These are phyloP conservation scores for Carassius auratus DNA, from an alignment of 2,113 vertebrate genomes.

Conservation along the genomic window DNA sequence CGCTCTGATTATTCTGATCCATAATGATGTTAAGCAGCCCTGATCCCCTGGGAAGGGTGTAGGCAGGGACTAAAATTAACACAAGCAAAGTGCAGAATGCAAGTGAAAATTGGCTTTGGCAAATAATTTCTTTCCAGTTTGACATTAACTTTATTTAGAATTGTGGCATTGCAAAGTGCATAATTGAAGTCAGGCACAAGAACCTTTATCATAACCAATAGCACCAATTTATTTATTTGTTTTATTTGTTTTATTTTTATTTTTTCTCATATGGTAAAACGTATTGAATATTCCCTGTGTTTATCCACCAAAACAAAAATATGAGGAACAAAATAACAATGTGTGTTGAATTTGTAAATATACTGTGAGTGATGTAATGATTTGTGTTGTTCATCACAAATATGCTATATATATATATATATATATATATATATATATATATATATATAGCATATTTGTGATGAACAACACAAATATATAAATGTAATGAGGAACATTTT, in stretches of 20 bases:
- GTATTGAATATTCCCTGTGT: no score
- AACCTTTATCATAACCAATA: not conserved
- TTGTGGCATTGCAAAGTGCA: not conserved
- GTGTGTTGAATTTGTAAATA: no score
- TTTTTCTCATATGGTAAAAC: not conserved
- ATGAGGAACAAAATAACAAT: no score
- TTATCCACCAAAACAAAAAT: no score
- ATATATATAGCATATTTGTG: no score
- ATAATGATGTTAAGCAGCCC: conserved; percentile 25
- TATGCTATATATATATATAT: no score
- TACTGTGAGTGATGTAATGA: no score
- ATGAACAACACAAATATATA: no score
- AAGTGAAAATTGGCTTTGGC: conserved; percentile 19
- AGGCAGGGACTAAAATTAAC: conserved; percentile 15
- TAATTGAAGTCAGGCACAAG: not conserved
- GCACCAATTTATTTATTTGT: no score
- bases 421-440: no score
- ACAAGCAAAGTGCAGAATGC: not conserved
- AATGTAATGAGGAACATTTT: no score
- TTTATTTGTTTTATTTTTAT: not conserved
- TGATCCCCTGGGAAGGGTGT: not conserved
- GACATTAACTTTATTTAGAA: not conserved
- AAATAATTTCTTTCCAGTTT: not conserved
- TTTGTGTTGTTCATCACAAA: no score
- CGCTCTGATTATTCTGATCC: conserved; percentile 3